phyloP scores from a whole-genome alignment of 2,888 invertebrate species.

The Apamea crenata region DNA sequence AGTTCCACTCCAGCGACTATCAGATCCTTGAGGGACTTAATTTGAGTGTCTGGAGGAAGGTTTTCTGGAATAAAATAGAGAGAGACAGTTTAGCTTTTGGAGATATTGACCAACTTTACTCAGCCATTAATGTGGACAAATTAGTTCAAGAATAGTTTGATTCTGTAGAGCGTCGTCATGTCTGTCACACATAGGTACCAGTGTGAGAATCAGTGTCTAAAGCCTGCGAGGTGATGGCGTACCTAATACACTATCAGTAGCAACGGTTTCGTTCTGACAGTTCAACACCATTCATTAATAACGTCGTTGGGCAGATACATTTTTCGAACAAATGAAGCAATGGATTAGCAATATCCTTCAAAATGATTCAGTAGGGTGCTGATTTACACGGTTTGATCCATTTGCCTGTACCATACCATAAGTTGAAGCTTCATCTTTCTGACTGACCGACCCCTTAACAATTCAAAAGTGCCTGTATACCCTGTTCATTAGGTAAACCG shows the following conservation, averaged over 20 bases:
- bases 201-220: background rate
- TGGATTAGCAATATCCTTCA: background rate
- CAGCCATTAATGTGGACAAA: background rate
- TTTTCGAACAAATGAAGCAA: too few relatives aligned
- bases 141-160: background rate
- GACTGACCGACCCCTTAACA: too few relatives aligned
- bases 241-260: too few relatives aligned
- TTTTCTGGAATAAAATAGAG: slow-evolving; percentile 82
- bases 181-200: too few relatives aligned
- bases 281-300: too few relatives aligned
- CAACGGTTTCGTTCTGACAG: too few relatives aligned
- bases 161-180: background rate
- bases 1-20: slow-evolving; percentile 90
- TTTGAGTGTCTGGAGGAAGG: slow-evolving; percentile 90
- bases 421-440: too few relatives aligned
- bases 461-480: too few relatives aligned
- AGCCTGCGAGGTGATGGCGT: background rate
- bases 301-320: too few relatives aligned
- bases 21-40: slow-evolving; percentile 88
- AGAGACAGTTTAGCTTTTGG: background rate
- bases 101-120: background rate
- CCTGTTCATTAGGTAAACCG: too few relatives aligned
- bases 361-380: background rate
- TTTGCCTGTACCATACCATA: too few relatives aligned
- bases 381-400: too few relatives aligned